Percentiles rank a stretch among this genome's conserved stretches.
These are phyloP conservation scores for Callinectes sapidus DNA, from an alignment of 2,888 invertebrate genomes.

Conservation along the genomic window DNA sequence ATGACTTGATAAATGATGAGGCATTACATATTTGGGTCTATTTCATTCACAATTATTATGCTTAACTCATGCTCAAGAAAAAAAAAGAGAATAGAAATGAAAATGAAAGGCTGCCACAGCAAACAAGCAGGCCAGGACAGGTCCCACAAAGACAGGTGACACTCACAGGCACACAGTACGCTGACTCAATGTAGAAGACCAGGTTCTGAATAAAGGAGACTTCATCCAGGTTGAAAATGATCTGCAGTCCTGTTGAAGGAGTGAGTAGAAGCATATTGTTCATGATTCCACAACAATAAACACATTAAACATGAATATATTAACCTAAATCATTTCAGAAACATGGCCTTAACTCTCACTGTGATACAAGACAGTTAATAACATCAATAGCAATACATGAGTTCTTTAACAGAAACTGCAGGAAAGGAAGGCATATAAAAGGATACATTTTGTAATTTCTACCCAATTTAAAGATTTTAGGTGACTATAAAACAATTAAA, in stretches of 20 bases:
- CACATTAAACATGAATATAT: background rate
- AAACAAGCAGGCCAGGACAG: background rate
- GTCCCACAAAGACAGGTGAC: slow-evolving; percentile 57
- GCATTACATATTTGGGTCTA: background rate
- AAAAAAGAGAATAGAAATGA: background rate
- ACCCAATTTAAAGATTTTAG: too few relatives aligned
- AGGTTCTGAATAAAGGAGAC: slow-evolving; percentile 99
- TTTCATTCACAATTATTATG: background rate
- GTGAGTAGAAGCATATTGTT: slow-evolving; percentile 48
- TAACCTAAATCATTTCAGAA: background rate
- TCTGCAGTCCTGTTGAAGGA: slow-evolving; percentile 86
- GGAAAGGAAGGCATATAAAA: too few relatives aligned
- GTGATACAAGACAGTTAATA: too few relatives aligned
- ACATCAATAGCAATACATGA: too few relatives aligned
- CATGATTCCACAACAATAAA: background rate
- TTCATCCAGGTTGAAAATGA: slow-evolving; percentile 97
- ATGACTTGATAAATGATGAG: too few relatives aligned
- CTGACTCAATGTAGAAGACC: slow-evolving; percentile 99
- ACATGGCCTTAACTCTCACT: too few relatives aligned
- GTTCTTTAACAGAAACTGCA: too few relatives aligned
- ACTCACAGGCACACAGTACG: slow-evolving; percentile 93
- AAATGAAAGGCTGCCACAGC: background rate
- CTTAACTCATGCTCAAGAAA: background rate
- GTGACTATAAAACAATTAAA: too few relatives aligned
- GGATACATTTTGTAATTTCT: too few relatives aligned